Base-by-base conservation (phyloP, 2,797 vertebrate genomes). In the Xiphophorus birchmanni region DNA sequence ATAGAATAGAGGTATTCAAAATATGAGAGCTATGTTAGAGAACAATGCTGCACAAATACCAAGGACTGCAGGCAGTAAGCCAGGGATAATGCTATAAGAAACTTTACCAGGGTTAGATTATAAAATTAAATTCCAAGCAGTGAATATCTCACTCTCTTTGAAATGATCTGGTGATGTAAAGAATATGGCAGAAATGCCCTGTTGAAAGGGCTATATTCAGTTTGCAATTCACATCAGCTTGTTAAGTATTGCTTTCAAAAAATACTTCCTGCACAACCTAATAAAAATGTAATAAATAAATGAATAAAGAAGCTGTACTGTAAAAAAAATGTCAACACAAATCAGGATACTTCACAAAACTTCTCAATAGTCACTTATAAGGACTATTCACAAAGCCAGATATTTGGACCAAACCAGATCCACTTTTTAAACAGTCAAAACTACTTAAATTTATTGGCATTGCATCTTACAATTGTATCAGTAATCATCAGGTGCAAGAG, bases 191-290 rank as follows among this genome's bases (percentile, higher is more conserved):
- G 32, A 65, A 40, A 17, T 65, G 63, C 35, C 7, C 5, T 35
- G 29, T 35, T 17, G 6, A 63, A 5, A 35, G 32, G 15, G 60
- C 60, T 35, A 63, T 2, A 9, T 18, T 35, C 35, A 18, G 15
- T 18, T 65, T 35, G 13, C 32, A 65, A 32, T 21, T 65, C 32
- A 37, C 15, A 63, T 32, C 15, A 63, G 60, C 12, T 63, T 63
- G 32, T 35, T 6, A 35, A 63, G 13, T 18, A 63, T 35, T 35
- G 32, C 12, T 35, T 63, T 35, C 5, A 67, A 40, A 67, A 2
- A 37, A 23, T 76, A 47, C 71, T 73, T 85, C 44, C 73, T 75
- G 63, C 80, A 77, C 85, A 77, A 84, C 73, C 80, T 54, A 85
- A 72, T 52, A 76, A 23, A 79, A 77, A 87, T 63, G 3, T 4